Evolutionary conservation across 2,797 vertebrate genomes (phyloP).

Genomic region (Labroides dimidiatus): DNA sequence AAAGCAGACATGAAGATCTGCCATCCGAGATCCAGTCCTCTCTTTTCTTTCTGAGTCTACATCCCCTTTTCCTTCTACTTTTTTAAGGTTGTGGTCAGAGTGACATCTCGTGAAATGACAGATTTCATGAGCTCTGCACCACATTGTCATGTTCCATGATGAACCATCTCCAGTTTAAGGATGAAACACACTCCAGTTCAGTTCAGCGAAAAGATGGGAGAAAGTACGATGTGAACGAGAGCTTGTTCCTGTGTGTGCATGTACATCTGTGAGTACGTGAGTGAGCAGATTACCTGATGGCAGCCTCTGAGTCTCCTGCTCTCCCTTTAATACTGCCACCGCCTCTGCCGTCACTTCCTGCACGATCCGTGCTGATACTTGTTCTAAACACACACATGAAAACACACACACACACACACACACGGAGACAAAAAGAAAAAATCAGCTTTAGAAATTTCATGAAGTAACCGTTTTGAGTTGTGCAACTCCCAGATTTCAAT

Average conservation of each 20-base stretch:
- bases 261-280: not conserved
- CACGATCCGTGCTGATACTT: constrained; percentile 98
- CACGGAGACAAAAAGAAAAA: too few relatives aligned
- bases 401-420: constrained; percentile 2
- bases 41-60: too few relatives aligned
- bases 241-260: not conserved
- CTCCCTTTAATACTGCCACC: constrained; percentile 96
- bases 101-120: too few relatives aligned
- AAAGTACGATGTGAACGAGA: too few relatives aligned
- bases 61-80: too few relatives aligned
- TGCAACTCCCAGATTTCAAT: not conserved
- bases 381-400: constrained; percentile 83
- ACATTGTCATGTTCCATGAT: too few relatives aligned
- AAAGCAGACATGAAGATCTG: not conserved
- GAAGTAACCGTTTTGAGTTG: not conserved
- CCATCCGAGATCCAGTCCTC: too few relatives aligned
- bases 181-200: too few relatives aligned
- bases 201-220: too few relatives aligned
- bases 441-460: not conserved
- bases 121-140: too few relatives aligned
- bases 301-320: constrained; percentile 90
- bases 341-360: constrained; percentile 99
- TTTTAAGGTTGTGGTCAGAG: too few relatives aligned
- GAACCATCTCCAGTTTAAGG: too few relatives aligned
- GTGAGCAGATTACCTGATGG: constrained; percentile 79